Conservation (phyloP, 2,888 invertebrate species). For the Endotricha flammealis region DNA sequence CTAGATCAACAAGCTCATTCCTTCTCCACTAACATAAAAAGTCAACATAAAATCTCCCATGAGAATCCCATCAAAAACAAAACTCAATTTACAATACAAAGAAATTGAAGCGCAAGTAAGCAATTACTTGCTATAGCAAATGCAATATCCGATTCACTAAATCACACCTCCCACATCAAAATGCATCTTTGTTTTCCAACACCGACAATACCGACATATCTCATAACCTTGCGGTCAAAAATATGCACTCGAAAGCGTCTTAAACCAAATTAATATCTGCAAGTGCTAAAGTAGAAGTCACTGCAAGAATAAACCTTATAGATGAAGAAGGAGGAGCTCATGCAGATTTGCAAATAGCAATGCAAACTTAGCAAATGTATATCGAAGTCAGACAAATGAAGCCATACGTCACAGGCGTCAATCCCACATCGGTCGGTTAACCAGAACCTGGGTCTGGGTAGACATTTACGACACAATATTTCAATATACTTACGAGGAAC, state of each 20-base stretch:
- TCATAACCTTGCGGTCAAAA: conserved; percentile 66
- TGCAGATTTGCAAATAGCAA: conserved; percentile 10
- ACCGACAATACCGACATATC: conserved; percentile 54
- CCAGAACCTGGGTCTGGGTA: conserved; percentile 51
- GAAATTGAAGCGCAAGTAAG: conserved; percentile 7
- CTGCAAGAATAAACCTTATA: conserved; percentile 26
- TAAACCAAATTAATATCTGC: conserved; percentile 21
- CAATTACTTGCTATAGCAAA: conserved; percentile 6
- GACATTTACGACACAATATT: conserved; percentile 73
- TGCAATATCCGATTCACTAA: conserved; percentile 50
- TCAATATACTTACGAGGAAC: conserved; percentile 74
- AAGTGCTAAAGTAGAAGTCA: neutral
- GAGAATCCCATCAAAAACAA: conserved; percentile 2
- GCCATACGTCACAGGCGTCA: conserved; percentile 65
- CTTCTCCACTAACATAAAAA: too few relatives aligned
- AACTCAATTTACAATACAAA: conserved; percentile 8
- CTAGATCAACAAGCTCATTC: too few relatives aligned
- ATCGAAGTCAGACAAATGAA: conserved; percentile 74
- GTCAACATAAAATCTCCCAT: too few relatives aligned
- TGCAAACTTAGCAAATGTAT: conserved; percentile 45
- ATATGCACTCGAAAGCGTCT: conserved; percentile 47
- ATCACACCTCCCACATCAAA: conserved; percentile 55
- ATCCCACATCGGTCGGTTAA: conserved; percentile 61
- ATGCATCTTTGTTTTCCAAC: conserved; percentile 68
- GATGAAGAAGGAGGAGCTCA: conserved; percentile 5